Conservation (phyloP, 2,113 vertebrate species). For the Brachypteracias leptosomus region DNA sequence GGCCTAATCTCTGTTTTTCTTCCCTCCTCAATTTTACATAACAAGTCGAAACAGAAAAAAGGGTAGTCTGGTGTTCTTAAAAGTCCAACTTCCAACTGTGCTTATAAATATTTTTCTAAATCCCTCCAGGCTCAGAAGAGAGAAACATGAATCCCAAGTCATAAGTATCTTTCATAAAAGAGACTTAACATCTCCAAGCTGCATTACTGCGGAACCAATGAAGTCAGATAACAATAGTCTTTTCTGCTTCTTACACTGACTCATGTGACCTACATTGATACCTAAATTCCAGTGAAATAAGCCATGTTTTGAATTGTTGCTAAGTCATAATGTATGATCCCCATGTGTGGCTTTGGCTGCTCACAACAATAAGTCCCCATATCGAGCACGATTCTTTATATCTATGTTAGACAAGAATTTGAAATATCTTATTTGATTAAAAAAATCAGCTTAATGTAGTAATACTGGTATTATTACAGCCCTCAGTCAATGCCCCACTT, state of each 20-base stretch:
- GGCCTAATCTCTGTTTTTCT: background rate
- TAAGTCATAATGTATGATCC: background rate
- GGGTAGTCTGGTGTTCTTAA: background rate
- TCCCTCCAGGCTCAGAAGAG: background rate
- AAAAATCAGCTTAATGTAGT: background rate
- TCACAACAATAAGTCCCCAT: background rate
- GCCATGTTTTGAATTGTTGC: background rate
- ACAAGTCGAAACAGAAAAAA: constrained; percentile 2
- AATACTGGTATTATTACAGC: background rate
- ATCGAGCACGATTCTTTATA: background rate
- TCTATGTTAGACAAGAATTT: background rate
- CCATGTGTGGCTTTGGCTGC: background rate
- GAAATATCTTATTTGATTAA: background rate
- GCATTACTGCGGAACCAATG: background rate
- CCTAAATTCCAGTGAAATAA: background rate
- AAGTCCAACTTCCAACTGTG: background rate
- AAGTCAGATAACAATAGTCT: background rate
- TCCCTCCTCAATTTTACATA: background rate
- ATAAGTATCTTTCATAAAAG: constrained; percentile 16
- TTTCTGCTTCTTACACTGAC: background rate
- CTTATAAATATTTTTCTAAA: constrained; percentile 29
- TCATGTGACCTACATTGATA: fast-evolving
- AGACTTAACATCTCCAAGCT: background rate
- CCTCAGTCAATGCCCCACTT: background rate
- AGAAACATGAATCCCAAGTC: background rate